phyloP scores from a whole-genome alignment of 2,113 vertebrate species.

The Balaeniceps rex region DNA sequence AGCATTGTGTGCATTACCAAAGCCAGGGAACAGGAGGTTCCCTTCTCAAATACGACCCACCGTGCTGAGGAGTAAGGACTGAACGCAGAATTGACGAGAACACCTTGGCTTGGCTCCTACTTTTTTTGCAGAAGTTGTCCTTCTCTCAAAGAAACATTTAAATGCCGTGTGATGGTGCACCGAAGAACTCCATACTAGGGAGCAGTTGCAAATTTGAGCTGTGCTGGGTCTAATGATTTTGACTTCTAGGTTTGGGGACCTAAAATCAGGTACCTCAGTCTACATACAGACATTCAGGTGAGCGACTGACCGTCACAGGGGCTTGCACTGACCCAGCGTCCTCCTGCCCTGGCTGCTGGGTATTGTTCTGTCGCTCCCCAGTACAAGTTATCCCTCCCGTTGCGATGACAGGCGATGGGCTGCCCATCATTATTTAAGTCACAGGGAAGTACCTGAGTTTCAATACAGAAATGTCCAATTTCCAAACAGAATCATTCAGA shows the following conservation, averaged over 20 bases:
- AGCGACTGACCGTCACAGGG: background rate
- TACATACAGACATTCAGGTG: background rate
- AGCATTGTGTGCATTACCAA: rapidly evolving
- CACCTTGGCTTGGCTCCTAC: no score
- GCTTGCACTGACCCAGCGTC: background rate
- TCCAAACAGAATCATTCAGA: background rate
- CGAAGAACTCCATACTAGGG: no score
- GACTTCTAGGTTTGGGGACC: background rate
- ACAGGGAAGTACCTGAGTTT: background rate
- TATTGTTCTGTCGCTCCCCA: background rate
- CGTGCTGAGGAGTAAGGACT: background rate
- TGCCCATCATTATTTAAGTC: background rate
- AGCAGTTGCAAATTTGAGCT: background rate
- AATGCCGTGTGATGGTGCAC: background rate
- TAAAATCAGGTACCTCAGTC: background rate
- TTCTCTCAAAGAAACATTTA: background rate
- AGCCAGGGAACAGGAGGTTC: no score
- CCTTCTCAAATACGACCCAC: rapidly evolving
- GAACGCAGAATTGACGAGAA: no score
- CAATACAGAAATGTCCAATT: background rate
- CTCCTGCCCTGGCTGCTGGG: background rate
- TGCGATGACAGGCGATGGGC: background rate
- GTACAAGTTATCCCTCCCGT: background rate
- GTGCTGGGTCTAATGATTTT: no score
- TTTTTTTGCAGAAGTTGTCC: background rate